These are phyloP conservation scores for Trichechus manatus DNA, from an alignment of 2,113 vertebrate genomes.

Conservation along the genomic window DNA sequence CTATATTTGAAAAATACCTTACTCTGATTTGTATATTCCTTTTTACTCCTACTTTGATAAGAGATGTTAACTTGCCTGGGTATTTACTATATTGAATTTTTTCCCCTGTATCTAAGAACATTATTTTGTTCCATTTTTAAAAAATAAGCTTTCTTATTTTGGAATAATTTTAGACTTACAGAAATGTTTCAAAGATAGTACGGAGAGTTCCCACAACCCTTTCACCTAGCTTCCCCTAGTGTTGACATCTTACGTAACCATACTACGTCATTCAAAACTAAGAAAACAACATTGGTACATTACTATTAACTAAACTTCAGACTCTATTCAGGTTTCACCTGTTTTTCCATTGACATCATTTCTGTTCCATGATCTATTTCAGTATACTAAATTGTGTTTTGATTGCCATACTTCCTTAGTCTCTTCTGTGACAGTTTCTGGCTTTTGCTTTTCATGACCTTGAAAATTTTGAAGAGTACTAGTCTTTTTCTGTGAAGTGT, in stretches of 20 bases:
- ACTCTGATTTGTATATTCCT: background rate
- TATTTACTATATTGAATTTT: background rate
- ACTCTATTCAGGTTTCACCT: background rate
- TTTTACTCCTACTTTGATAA: background rate
- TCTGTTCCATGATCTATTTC: background rate
- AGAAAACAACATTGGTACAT: background rate
- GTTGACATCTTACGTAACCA: background rate
- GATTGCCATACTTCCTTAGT: background rate
- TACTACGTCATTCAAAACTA: background rate
- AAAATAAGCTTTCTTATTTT: background rate
- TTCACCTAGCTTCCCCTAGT: background rate
- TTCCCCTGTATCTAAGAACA: background rate
- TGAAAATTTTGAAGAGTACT: too few relatives aligned
- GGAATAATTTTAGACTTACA: background rate
- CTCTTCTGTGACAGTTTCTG: background rate
- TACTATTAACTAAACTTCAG: background rate
- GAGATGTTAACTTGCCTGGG: too few relatives aligned
- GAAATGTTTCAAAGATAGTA: background rate
- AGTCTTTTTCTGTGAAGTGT: background rate
- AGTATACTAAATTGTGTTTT: accelerated
- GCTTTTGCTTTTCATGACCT: too few relatives aligned
- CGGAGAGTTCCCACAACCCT: accelerated
- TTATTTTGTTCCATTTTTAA: background rate
- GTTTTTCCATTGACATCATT: background rate
- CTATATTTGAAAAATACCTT: background rate